Base-by-base conservation (phyloP, 2,888 invertebrate genomes). In the Amphipyra berbera region DNA sequence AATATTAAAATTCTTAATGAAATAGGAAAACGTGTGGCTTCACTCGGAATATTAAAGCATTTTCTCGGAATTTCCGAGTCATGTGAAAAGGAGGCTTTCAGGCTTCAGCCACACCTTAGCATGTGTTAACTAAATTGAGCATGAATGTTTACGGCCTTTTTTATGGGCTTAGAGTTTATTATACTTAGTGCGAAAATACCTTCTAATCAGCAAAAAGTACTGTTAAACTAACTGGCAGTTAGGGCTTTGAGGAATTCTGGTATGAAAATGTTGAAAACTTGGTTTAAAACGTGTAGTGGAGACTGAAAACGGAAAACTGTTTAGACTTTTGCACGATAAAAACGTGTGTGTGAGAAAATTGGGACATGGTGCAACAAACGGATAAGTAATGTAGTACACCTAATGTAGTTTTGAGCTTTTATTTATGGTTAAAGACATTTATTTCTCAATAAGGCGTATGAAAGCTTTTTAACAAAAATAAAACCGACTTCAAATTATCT, bases 81-180 rank as follows among this genome's bases (percentile, higher is more conserved):
- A 40, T 9, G 35, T 47, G 50, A 49, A 65, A n/a, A 50, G 40
- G 15, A 50, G 52, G 44, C 48, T n/a, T n/a, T n/a, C 14, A 15
- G 10, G 54, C 41, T 66, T 40, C 10, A 59, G 38, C 41, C 42
- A 35, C 68, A 52, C 68, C 67, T 72, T 58, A 52, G 47, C 67
- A 48, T 62, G 38, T 48, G 57, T 67, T 58, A 30, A 57, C 47
- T 37, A 71, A 70, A 52, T 57, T 72, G 37, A 50, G 41, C 53
- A 61, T 61, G 58, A 67, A 72, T 33, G 9, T 67, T 62, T 58
- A 72, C 46, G 33, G 44, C 37, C 40, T 10, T 5, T 52, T 47
- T 10, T 7, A 10, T 21, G 38, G n/a, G 2, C 44, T 48, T 50
- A 37, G 37, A 54, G 53, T 67, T 72, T 61, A 71, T 46, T 57